A percentile compares a stretch with the other conserved stretches of the same genome.
These are phyloP conservation scores for Zapornia atra DNA, from an alignment of 2,113 vertebrate species.

Conservation along the genomic window DNA sequence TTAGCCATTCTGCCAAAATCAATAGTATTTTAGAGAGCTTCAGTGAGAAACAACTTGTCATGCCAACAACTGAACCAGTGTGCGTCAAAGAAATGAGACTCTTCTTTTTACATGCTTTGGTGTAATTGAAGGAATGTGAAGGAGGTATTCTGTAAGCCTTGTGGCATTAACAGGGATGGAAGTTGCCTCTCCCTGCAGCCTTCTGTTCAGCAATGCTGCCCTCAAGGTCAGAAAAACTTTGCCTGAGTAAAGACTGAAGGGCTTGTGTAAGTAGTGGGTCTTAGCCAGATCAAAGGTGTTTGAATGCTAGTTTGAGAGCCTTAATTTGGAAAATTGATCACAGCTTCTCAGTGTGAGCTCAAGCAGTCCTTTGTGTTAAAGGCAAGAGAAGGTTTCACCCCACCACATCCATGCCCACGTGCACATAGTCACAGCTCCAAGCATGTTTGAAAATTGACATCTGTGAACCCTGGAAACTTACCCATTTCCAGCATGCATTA, in stretches of 20 bases:
- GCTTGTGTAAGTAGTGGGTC: neutral
- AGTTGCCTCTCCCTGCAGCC: neutral
- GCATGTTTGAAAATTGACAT: neutral
- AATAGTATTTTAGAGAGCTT: slow-evolving; percentile 42
- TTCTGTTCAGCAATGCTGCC: neutral
- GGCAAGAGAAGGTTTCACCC: neutral
- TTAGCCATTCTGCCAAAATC: slow-evolving; percentile 35
- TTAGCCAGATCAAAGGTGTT: neutral
- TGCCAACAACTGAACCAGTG: slow-evolving; percentile 7
- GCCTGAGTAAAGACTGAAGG: neutral
- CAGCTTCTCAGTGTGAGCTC: neutral
- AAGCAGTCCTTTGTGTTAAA: neutral
- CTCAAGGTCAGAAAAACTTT: neutral
- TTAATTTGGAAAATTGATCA: neutral
- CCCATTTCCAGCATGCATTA: neutral
- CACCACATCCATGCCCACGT: neutral
- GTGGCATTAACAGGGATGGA: neutral
- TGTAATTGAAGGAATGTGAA: neutral
- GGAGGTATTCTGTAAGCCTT: neutral
- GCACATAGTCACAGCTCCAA: neutral
- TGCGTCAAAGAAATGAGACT: slow-evolving; percentile 25
- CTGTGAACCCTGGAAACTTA: neutral
- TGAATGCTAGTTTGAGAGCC: neutral
- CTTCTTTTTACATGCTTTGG: neutral
- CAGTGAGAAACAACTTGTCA: slow-evolving; percentile 27